These are phyloP conservation scores for Aurelia aurita DNA, from an alignment of 30 jellyfish, hydroid and myxozoan genomes.

Conservation along the genomic window DNA sequence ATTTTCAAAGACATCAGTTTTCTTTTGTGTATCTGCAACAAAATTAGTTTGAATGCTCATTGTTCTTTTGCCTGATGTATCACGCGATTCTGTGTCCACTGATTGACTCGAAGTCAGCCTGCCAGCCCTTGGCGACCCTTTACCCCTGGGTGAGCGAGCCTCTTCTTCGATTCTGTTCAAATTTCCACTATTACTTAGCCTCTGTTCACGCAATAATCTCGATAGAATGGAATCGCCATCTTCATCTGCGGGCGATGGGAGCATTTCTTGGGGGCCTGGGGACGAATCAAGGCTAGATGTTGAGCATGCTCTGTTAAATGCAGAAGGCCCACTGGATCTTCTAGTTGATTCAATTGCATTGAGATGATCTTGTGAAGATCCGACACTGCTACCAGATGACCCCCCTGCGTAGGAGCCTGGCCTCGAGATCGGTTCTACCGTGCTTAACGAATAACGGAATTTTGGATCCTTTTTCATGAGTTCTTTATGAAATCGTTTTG, in stretches of 20 bases:
- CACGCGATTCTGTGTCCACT: slow-evolving; percentile 9
- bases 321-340: slow-evolving; percentile 62
- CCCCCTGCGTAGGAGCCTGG: slow-evolving; percentile 69
- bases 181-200: slow-evolving; percentile 44
- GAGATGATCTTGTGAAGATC: slow-evolving; percentile 48
- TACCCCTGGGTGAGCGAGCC: slow-evolving; percentile 68
- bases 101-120: slow-evolving; percentile 21
- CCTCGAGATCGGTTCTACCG: slow-evolving; percentile 38
- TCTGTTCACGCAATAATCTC: slow-evolving; percentile 83
- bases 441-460: slow-evolving; percentile 81
- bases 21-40: slow-evolving; percentile 16
- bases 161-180: slow-evolving; percentile 86
- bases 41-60: slow-evolving; percentile 53
- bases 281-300: slow-evolving; percentile 69
- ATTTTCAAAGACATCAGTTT: slow-evolving; percentile 26
- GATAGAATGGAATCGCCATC: slow-evolving; percentile 78
- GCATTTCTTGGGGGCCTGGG: slow-evolving; percentile 46
- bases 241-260: slow-evolving; percentile 44
- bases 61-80: slow-evolving; percentile 10
- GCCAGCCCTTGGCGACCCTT: slow-evolving; percentile 49
- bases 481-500: slow-evolving; percentile 88
- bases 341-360: slow-evolving; percentile 36
- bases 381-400: slow-evolving; percentile 53
- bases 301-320: slow-evolving; percentile 59
- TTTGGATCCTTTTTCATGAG: slow-evolving; percentile 88